phyloP scores from a whole-genome alignment of 2,113 vertebrate species.

The Trochalopteron elliotii region DNA sequence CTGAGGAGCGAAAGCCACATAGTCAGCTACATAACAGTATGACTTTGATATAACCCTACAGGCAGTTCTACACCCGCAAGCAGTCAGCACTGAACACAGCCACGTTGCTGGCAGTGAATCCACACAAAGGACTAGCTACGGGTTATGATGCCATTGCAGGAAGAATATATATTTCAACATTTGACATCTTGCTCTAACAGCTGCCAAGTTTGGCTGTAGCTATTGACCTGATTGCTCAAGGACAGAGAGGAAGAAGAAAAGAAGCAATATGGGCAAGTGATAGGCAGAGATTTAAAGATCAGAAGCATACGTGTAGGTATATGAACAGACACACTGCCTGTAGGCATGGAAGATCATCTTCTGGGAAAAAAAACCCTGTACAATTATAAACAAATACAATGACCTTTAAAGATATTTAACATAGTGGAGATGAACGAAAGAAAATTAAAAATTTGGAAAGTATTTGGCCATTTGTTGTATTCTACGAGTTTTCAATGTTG shows the following conservation, averaged over 20 bases:
- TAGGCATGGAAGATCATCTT: background rate
- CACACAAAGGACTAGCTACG: slow-evolving; percentile 34
- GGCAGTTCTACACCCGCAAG: background rate
- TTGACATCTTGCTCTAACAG: slow-evolving; percentile 58
- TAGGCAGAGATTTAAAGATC: slow-evolving; percentile 3
- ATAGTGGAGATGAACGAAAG: background rate
- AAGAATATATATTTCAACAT: slow-evolving; percentile 67
- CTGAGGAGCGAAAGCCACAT: slow-evolving; percentile 5
- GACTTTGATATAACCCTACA: slow-evolving; percentile 44
- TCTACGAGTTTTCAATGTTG: background rate
- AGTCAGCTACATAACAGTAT: slow-evolving; percentile 25
- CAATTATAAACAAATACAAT: background rate
- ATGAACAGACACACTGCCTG: background rate
- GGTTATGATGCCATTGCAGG: slow-evolving; percentile 40
- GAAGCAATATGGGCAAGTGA: background rate
- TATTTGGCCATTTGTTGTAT: background rate
- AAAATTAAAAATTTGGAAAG: background rate
- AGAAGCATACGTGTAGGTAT: background rate
- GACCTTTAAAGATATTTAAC: background rate
- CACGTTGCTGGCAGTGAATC: slow-evolving; percentile 28
- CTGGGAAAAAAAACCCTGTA: background rate
- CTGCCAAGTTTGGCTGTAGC: slow-evolving; percentile 60
- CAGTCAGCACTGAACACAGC: background rate
- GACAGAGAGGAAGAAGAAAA: slow-evolving; percentile 36
- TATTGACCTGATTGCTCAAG: slow-evolving; percentile 63